A percentile compares a stretch with the other conserved stretches of the same genome.
These are phyloP conservation scores for Siniperca scherzeri DNA, from an alignment of 2,797 vertebrate genomes.

Conservation along the genomic window DNA sequence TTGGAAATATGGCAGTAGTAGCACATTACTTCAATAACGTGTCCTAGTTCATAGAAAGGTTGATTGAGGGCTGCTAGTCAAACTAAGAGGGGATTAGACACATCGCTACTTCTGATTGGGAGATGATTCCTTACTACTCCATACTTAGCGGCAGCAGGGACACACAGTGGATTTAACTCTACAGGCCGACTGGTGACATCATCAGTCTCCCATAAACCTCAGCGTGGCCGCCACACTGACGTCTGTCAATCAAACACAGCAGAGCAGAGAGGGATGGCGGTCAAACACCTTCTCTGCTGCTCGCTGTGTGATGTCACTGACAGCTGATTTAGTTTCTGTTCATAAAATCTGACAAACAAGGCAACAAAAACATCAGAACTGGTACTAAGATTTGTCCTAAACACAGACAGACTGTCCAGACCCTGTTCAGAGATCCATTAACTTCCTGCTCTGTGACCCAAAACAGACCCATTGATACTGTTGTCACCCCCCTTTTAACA, in stretches of 20 bases:
- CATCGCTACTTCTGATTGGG: constrained; percentile 55
- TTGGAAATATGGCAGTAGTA: constrained; percentile 85
- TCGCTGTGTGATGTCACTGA: constrained; percentile 43
- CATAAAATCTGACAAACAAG: constrained; percentile 44
- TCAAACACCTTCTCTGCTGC: constrained; percentile 32
- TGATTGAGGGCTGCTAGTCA: constrained; percentile 53
- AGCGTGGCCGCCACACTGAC: constrained; percentile 37
- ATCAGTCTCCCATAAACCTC: constrained; percentile 57
- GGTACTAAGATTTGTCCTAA: constrained; percentile 52
- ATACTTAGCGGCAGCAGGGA: constrained; percentile 43
- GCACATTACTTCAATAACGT: constrained; percentile 73
- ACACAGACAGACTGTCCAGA: constrained; percentile 56
- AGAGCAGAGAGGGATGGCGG: constrained; percentile 15
- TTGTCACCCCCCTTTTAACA: background rate
- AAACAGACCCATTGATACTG: constrained; percentile 11
- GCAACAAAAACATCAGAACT: constrained; percentile 35
- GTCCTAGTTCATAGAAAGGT: constrained; percentile 51
- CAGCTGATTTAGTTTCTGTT: constrained; percentile 27
- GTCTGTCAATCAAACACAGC: constrained; percentile 49
- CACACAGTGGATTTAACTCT: constrained; percentile 61
- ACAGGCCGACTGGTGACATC: constrained; percentile 59
- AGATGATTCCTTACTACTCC: constrained; percentile 35
- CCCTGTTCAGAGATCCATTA: constrained; percentile 38
- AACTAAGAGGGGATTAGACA: constrained; percentile 55
- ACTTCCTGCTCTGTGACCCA: constrained; percentile 32